These are phyloP conservation scores for Chiloscyllium plagiosum DNA, from an alignment of 2,113 vertebrate genomes.

Conservation along the genomic window DNA sequence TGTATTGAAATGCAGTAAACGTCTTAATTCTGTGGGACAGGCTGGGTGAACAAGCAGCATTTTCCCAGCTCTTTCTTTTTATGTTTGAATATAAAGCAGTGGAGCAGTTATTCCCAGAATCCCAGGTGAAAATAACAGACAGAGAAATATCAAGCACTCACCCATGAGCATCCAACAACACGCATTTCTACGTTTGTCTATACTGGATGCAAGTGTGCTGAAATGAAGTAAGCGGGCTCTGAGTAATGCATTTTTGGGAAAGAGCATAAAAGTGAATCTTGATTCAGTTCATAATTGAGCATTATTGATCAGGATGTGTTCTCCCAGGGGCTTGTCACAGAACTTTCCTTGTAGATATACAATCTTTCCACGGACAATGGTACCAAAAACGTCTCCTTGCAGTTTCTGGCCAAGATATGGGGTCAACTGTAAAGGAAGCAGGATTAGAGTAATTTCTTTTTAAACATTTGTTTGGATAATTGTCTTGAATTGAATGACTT, in stretches of 20 bases:
- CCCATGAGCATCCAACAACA: background rate
- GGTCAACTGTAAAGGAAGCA: constrained; percentile 55
- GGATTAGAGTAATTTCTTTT: background rate
- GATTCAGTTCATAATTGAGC: background rate
- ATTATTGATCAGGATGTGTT: constrained; percentile 38
- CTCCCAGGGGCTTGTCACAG: constrained; percentile 56
- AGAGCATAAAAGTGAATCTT: background rate
- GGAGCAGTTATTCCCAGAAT: background rate
- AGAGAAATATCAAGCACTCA: background rate
- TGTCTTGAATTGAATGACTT: background rate
- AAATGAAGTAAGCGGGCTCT: background rate
- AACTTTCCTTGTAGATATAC: constrained; percentile 63
- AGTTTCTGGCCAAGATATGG: constrained; percentile 63
- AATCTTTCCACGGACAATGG: constrained; percentile 60
- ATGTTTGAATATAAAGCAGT: background rate
- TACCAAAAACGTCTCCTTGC: constrained; percentile 56
- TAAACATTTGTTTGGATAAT: background rate
- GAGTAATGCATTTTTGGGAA: background rate
- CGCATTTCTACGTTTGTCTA: background rate
- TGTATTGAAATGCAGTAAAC: background rate
- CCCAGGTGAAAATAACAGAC: background rate
- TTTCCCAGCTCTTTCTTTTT: background rate
- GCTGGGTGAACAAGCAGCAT: background rate
- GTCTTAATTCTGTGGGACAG: background rate
- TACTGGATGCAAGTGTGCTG: background rate